Evolutionary conservation across 2,888 invertebrate species (phyloP).

Genomic region (Rhagophthalmus giganteus): DNA sequence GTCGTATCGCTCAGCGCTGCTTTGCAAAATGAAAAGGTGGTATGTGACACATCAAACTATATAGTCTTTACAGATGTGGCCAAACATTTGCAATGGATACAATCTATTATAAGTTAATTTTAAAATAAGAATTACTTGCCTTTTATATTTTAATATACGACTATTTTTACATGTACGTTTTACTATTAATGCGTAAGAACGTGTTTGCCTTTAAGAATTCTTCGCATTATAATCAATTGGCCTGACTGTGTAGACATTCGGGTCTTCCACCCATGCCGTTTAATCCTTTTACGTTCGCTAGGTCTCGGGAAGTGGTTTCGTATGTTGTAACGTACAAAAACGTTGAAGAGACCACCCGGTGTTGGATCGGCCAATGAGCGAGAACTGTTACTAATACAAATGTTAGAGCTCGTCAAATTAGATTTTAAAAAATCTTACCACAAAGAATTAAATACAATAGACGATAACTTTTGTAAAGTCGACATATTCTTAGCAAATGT

Average conservation of each 20-base stretch:
- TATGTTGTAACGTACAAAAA: conserved; percentile 57
- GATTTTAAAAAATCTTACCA: too few species aligned
- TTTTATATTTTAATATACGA: too few species aligned
- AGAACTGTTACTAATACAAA: too few species aligned
- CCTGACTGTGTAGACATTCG: conserved; percentile 72
- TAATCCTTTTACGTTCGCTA: conserved; percentile 70
- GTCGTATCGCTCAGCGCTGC: conserved; percentile 64
- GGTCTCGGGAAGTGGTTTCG: conserved; percentile 75
- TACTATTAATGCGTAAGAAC: conserved; percentile 72
- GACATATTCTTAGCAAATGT: too few species aligned
- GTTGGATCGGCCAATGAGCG: not conserved
- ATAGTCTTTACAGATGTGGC: conserved; percentile 66
- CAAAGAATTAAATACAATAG: not conserved
- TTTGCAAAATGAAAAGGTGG: conserved; percentile 57
- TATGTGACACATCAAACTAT: conserved; percentile 64
- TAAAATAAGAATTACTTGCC: too few species aligned
- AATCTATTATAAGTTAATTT: conserved; percentile 2
- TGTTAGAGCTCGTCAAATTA: too few species aligned
- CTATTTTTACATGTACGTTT: too few species aligned
- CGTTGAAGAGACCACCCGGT: conserved; percentile 44
- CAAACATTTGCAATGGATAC: conserved; percentile 60
- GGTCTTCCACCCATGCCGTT: conserved; percentile 69
- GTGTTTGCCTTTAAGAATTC: conserved; percentile 73
- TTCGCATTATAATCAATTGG: conserved; percentile 72
- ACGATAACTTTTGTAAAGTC: not conserved